Percentiles rank a stretch among this genome's conserved stretches.
Conservation (phyloP, 1,140 invertebrate genomes). For the Tribolium madens region DNA sequence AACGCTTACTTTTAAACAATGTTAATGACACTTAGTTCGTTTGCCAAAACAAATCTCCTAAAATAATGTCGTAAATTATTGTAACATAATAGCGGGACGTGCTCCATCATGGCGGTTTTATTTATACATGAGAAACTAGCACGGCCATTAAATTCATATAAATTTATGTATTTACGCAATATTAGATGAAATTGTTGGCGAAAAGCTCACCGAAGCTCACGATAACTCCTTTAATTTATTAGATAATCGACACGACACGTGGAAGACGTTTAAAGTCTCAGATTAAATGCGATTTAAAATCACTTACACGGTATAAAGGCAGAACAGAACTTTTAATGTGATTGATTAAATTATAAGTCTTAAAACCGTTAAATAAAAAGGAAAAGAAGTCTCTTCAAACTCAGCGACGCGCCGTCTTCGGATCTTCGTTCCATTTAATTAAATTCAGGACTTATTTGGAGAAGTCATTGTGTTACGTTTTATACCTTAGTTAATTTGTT, state of each 20-base stretch:
- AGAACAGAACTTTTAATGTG: constrained; percentile 17
- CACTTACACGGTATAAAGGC: constrained; percentile 28
- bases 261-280: constrained; percentile 9
- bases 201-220: not conserved
- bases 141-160: constrained; percentile 30
- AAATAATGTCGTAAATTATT: constrained; percentile 39
- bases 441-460: not conserved
- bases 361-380: constrained; percentile 29
- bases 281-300: constrained; percentile 28
- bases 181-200: not conserved
- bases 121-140: constrained; percentile 33
- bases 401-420: not conserved
- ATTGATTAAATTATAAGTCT: constrained; percentile 29
- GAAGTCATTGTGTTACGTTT: not conserved
- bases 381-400: not conserved
- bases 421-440: not conserved
- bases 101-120: constrained; percentile 30
- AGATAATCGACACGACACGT: not conserved
- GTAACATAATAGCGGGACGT: constrained; percentile 33
- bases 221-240: not conserved
- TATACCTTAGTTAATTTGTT: constrained; percentile 18
- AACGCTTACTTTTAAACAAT: constrained; percentile 35
- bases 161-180: constrained; percentile 36
- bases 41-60: constrained; percentile 35
- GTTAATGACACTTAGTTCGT: constrained; percentile 27